Conservation (phyloP, 2,888 invertebrate genomes). For the Cybosia mesomella region DNA sequence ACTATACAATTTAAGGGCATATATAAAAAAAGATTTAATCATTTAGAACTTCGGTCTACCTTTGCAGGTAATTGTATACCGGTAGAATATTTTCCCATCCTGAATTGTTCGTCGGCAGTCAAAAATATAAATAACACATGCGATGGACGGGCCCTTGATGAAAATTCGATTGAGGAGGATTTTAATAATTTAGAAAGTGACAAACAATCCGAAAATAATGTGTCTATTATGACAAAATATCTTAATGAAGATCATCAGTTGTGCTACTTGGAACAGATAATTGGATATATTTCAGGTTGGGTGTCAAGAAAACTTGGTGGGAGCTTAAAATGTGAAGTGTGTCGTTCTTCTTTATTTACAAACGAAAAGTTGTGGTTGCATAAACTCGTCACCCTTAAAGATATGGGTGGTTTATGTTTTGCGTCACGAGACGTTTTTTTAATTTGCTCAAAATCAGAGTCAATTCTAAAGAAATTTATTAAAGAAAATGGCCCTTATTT, state of each 20-base stretch:
- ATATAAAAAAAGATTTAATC: slow-evolving; percentile 28
- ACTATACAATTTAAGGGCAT: not conserved
- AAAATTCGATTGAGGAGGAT: slow-evolving; percentile 5
- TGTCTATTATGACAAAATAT: slow-evolving; percentile 3
- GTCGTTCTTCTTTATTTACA: slow-evolving; percentile 12
- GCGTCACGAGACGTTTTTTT: slow-evolving; percentile 22
- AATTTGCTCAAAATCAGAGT: slow-evolving; percentile 25
- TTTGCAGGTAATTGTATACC: slow-evolving; percentile 31
- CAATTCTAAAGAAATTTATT: slow-evolving; percentile 10
- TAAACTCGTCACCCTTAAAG: slow-evolving; percentile 20
- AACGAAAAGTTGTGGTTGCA: slow-evolving; percentile 33
- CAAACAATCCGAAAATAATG: slow-evolving; percentile 15
- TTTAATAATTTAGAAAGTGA: slow-evolving; percentile 11
- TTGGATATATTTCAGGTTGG: slow-evolving; percentile 41
- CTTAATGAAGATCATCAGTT: slow-evolving; percentile 5
- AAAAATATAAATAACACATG: slow-evolving; percentile 13
- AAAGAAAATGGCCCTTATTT: slow-evolving; percentile 14
- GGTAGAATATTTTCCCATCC: slow-evolving; percentile 25
- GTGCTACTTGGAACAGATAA: slow-evolving; percentile 23
- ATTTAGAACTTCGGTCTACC: slow-evolving; percentile 24
- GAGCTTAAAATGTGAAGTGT: slow-evolving; percentile 27
- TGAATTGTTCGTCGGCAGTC: slow-evolving; percentile 28
- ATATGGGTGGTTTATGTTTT: slow-evolving; percentile 32
- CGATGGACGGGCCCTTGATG: slow-evolving; percentile 11
- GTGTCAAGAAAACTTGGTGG: slow-evolving; percentile 28